A percentile compares a stretch with the other conserved stretches of the same genome.
phyloP scores from a whole-genome alignment of 1,140 invertebrate genomes.

The Lutraria rhynchaena region DNA sequence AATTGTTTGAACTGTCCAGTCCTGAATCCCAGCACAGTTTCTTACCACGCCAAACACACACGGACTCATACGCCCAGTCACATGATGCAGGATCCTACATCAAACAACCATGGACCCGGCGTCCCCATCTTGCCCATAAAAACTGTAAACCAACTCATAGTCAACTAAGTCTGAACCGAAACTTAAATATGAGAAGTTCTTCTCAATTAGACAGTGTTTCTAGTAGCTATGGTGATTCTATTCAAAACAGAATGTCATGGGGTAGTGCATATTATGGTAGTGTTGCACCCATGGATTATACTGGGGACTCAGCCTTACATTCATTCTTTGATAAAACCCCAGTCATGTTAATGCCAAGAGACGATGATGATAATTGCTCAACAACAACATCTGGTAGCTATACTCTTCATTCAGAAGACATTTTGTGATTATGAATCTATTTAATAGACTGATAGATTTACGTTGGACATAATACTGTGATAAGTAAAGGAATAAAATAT shows the following conservation, averaged over 20 bases:
- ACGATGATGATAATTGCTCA: slow-evolving; percentile 58
- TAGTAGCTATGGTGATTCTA: slow-evolving; percentile 17
- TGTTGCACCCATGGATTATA: slow-evolving; percentile 44
- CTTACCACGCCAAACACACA: background rate
- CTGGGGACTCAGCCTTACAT: slow-evolving; percentile 48
- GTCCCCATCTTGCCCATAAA: slow-evolving; percentile 35
- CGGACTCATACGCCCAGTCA: background rate
- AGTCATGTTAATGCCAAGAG: slow-evolving; percentile 12
- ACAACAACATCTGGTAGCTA: slow-evolving; percentile 59
- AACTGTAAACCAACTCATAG: slow-evolving; percentile 22
- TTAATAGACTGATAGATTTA: background rate
- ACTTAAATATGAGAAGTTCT: slow-evolving; percentile 13
- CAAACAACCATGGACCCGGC: slow-evolving; percentile 46
- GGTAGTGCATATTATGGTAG: slow-evolving; percentile 31
- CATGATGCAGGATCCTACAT: background rate
- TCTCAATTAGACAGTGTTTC: slow-evolving; percentile 27
- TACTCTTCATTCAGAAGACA: slow-evolving; percentile 51
- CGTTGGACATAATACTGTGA: background rate
- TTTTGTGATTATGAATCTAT: slow-evolving; percentile 27
- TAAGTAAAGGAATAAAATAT: no score
- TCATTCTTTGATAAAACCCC: slow-evolving; percentile 59
- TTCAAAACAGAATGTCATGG: slow-evolving; percentile 29
- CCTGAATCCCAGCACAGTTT: slow-evolving; percentile 49
- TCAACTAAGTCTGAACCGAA: slow-evolving; percentile 38
- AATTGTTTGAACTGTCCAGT: slow-evolving; percentile 56